These are phyloP conservation scores for Stichopus chloronotus DNA, from an alignment of 35 echinoderm and acorn worm species.

Conservation along the genomic window DNA sequence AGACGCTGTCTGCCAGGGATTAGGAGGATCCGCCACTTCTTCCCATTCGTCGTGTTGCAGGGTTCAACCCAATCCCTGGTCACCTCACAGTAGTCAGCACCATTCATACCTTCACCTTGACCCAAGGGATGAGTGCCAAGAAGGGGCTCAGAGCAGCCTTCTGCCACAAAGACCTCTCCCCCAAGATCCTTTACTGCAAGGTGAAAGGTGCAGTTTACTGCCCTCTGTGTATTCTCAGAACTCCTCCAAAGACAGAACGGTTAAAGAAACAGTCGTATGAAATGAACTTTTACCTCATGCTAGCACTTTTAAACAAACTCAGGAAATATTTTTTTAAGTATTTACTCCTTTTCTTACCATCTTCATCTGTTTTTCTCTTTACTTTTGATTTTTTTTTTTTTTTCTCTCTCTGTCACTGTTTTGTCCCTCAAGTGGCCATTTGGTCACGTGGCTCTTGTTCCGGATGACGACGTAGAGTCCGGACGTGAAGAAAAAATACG, in stretches of 20 bases:
- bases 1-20: not conserved
- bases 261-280: constrained; percentile 30
- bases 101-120: not conserved
- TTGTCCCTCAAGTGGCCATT: not conserved
- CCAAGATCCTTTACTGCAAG: not conserved
- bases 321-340: constrained; percentile 31
- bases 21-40: not conserved
- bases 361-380: constrained; percentile 14
- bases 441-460: not conserved
- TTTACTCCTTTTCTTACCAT: constrained; percentile 39
- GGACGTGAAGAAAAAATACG: not conserved
- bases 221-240: not conserved
- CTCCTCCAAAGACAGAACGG: not conserved
- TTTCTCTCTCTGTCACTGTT: not conserved
- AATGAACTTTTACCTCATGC: constrained; percentile 27
- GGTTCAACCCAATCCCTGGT: not conserved
- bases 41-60: not conserved
- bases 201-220: not conserved
- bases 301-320: constrained; percentile 22
- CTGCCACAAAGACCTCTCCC: not conserved
- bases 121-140: not conserved
- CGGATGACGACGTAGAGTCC: not conserved
- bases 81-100: not conserved
- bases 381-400: not conserved
- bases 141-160: not conserved